Base-by-base conservation (phyloP, 2,113 vertebrate species). In the Stigmatopora nigra region DNA sequence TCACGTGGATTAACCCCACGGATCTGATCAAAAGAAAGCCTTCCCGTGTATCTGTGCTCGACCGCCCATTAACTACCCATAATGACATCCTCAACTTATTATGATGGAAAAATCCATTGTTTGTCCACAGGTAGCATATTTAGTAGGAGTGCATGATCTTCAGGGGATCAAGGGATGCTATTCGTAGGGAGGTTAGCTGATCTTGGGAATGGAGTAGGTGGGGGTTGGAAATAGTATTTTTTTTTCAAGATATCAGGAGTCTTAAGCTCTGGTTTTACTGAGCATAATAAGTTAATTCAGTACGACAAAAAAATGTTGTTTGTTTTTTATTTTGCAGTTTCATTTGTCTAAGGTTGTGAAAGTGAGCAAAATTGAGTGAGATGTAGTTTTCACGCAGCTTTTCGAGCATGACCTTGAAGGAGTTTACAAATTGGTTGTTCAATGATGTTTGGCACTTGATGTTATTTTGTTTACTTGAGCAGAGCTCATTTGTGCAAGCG, bases 71-170 rank as follows among this genome's bases (percentile, higher is more conserved):
- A 88, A 73, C 73, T 78, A 76, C 81, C 88, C 85, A 81, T 89
- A 79, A 89, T 85, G 85, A 88, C 80, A 83, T 84, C 86, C 77
- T 88, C 78, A 84, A 82, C 82, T 82, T 87, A 88, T 86, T 88
- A 86, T 88, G 82, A 87, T 87, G 84, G 82, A 89, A 83, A 86
- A 88, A 89, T 88, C 88, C 72, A 86, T 89, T 86, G 87, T 88
- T 84, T 87, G 86, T 89, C 82, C 82, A 86, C 88, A 88, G 89
- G 82, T 88, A 84, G 69, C 84, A 84, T 82, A 82, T 85, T 87
- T 85, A 84, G 86, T 63, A 73, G 82, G 80, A 81, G 82, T 83
- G 78, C 75, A 78, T 79, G 86, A 86, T 85, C 77, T 87, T 85
- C 85, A 75, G 73, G 70, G 86, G 88, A 88, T 88, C 87, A 87